Evolutionary conservation across 2,113 vertebrate genomes (phyloP).

Genomic region (Neomonachus schauinslandi): DNA sequence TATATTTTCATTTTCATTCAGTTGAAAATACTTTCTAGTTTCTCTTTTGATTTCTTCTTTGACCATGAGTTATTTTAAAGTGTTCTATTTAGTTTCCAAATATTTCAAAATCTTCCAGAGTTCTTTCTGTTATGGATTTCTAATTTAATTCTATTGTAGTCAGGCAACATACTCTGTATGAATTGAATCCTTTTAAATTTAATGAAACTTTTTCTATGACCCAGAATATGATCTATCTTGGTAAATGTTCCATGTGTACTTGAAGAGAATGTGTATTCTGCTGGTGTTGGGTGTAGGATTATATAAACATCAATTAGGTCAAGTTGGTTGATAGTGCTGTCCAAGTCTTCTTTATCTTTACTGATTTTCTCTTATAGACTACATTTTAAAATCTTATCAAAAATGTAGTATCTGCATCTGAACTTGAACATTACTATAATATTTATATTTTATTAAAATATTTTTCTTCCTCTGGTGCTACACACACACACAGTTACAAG

Average conservation of each 20-base stretch:
- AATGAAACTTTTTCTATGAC: conserved; percentile 26
- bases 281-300: background rate
- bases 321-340: background rate
- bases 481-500: background rate
- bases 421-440: background rate
- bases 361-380: conserved; percentile 9
- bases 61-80: background rate
- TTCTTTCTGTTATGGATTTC: conserved; percentile 24
- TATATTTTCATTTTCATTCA: conserved; percentile 34
- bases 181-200: conserved; percentile 43
- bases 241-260: conserved; percentile 6
- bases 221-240: conserved; percentile 7
- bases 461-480: conserved; percentile 4
- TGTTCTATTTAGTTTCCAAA: conserved; percentile 29
- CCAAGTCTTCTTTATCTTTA: conserved; percentile 33
- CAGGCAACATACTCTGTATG: conserved; percentile 14
- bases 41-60: conserved; percentile 33
- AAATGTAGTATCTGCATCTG: background rate
- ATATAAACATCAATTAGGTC: conserved; percentile 25
- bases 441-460: conserved; percentile 37
- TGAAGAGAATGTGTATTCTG: conserved; percentile 31
- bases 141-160: conserved; percentile 53
- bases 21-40: conserved; percentile 9
- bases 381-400: background rate
- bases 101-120: conserved; percentile 54